These are phyloP conservation scores for Cyanocitta stelleri DNA, from an alignment of 2,113 vertebrate species.

Conservation along the genomic window DNA sequence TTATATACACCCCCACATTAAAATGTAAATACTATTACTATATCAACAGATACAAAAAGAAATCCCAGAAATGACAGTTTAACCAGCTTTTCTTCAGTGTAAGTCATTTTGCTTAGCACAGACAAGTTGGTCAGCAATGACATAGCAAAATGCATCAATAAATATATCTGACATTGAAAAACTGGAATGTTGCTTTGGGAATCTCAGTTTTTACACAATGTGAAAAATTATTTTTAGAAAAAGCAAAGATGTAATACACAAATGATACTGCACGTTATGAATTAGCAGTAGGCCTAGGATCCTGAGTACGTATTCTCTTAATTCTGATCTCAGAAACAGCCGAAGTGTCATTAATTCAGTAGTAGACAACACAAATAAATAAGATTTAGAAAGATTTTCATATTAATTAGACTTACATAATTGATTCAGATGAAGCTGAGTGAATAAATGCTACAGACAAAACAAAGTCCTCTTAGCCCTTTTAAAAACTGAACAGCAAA, in stretches of 20 bases:
- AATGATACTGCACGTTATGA: fast-evolving
- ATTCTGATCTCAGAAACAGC: background rate
- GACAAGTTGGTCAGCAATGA: background rate
- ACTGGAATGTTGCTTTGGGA: background rate
- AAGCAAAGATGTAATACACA: background rate
- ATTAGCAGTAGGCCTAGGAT: background rate
- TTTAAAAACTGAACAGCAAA: background rate
- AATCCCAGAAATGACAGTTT: background rate
- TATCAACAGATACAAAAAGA: background rate
- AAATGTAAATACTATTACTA: background rate
- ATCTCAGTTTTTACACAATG: background rate
- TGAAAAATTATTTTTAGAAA: background rate
- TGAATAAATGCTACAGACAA: background rate
- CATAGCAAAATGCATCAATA: background rate
- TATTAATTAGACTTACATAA: background rate
- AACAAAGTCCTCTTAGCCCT: background rate
- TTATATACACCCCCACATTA: background rate
- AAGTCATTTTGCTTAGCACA: background rate
- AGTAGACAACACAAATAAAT: background rate
- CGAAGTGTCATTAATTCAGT: background rate
- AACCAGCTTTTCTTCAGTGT: background rate
- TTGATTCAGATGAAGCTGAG: background rate
- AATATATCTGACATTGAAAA: background rate
- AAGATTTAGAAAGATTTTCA: background rate
- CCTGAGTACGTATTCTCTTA: background rate